These are phyloP conservation scores for Distichodus sexfasciatus DNA, from an alignment of 2,797 vertebrate genomes.

Conservation along the genomic window DNA sequence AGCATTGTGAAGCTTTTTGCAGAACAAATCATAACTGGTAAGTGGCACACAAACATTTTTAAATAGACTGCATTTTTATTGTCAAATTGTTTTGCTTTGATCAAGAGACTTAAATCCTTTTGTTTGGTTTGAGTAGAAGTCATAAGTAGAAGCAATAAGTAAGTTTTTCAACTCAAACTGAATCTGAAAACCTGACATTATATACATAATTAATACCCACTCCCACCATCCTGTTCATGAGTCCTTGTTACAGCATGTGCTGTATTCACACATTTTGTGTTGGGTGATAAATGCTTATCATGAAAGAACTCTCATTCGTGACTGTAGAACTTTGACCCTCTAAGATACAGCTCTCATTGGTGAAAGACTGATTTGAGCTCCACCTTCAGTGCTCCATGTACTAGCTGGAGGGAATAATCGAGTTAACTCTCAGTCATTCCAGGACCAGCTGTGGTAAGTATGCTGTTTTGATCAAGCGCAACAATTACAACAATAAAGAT, in stretches of 20 bases:
- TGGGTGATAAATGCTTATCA: constrained; percentile 67
- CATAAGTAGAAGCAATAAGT: too few relatives aligned
- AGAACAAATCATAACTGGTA: neutral
- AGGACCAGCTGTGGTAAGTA: constrained; percentile 48
- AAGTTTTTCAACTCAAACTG: too few relatives aligned
- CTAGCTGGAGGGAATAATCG: constrained; percentile 43
- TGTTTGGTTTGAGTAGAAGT: too few relatives aligned
- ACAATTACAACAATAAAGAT: too few relatives aligned
- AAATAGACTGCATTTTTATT: neutral
- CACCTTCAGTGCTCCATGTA: constrained; percentile 33
- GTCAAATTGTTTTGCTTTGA: neutral
- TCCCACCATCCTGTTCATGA: too few relatives aligned
- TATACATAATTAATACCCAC: constrained; percentile 1
- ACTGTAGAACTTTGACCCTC: constrained; percentile 68
- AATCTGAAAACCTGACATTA: neutral
- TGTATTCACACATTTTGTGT: constrained; percentile 56
- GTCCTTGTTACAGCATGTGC: constrained; percentile 44
- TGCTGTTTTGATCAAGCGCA: constrained; percentile 4
- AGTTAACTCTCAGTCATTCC: constrained; percentile 14
- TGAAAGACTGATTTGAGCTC: constrained; percentile 24
- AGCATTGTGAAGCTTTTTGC: neutral
- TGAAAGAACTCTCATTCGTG: constrained; percentile 22
- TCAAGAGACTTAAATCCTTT: neutral
- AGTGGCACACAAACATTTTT: neutral
- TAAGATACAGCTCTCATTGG: constrained; percentile 43